Percentiles rank a stretch among this genome's conserved stretches.
phyloP scores from a whole-genome alignment of 2,888 invertebrate species.

The Nezara viridula region DNA sequence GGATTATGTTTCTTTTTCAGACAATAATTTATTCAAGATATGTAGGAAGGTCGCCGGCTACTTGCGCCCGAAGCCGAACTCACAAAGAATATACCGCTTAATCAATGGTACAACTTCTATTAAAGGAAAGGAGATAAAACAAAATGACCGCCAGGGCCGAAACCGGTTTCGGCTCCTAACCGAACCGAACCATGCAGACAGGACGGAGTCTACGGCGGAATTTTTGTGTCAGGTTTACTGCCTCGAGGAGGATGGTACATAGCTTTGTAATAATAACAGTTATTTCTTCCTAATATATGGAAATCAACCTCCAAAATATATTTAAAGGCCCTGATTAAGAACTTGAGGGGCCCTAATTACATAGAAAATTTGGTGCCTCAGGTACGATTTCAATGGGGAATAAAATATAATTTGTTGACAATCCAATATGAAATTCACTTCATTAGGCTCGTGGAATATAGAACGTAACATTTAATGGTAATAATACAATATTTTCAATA shows the following conservation, averaged over 20 bases:
- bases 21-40: slow-evolving; percentile 36
- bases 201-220: background rate
- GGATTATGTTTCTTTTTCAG: background rate
- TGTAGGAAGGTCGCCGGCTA: slow-evolving; percentile 5
- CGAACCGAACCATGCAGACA: slow-evolving; percentile 2
- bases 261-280: background rate
- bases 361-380: too few relatives aligned
- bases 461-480: too few relatives aligned
- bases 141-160: background rate
- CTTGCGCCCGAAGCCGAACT: slow-evolving; percentile 39
- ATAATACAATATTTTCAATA: too few relatives aligned
- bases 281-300: too few relatives aligned
- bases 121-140: slow-evolving; percentile 31
- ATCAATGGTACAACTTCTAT: slow-evolving; percentile 45
- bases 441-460: too few relatives aligned
- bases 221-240: background rate
- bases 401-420: too few relatives aligned
- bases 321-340: background rate
- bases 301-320: background rate
- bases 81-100: slow-evolving; percentile 48
- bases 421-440: too few relatives aligned
- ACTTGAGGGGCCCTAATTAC: too few relatives aligned
- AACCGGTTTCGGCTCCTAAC: background rate
- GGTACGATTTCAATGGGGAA: too few relatives aligned
- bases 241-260: background rate